A percentile compares a stretch with the other conserved stretches of the same genome.
These are phyloP conservation scores for Itoplectis maculator DNA, from an alignment of 2,888 invertebrate genomes.

Conservation along the genomic window DNA sequence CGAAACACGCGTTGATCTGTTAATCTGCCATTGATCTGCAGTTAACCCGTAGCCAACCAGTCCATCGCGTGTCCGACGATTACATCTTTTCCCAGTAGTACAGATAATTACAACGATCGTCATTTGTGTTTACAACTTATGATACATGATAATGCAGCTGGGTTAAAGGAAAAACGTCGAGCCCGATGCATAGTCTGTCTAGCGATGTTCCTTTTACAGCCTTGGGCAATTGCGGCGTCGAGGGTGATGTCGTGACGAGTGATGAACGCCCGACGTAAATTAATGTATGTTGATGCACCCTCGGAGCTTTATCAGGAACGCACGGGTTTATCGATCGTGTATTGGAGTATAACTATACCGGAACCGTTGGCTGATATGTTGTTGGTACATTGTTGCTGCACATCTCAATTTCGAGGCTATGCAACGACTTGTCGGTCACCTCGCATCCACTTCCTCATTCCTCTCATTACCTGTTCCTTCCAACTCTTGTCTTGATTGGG, in stretches of 20 bases:
- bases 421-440: slow-evolving; percentile 27
- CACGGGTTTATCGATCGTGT: slow-evolving; percentile 35
- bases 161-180: not conserved
- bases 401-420: slow-evolving; percentile 49
- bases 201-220: slow-evolving; percentile 4
- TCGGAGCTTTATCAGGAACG: slow-evolving; percentile 57
- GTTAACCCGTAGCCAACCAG: slow-evolving; percentile 3
- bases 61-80: slow-evolving; percentile 26
- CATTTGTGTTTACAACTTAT: not conserved
- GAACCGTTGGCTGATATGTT: slow-evolving; percentile 7
- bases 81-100: slow-evolving; percentile 13
- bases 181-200: not conserved
- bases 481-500: not conserved
- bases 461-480: slow-evolving; percentile 39
- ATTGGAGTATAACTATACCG: slow-evolving; percentile 24
- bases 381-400: not conserved
- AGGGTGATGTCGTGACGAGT: slow-evolving; percentile 56
- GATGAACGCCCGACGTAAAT: slow-evolving; percentile 47
- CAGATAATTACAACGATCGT: slow-evolving; percentile 18
- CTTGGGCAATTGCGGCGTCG: not conserved
- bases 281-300: slow-evolving; percentile 46
- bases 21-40: too few relatives aligned
- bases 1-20: not conserved
- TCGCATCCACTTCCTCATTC: slow-evolving; percentile 14
- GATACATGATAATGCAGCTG: slow-evolving; percentile 3